Base-by-base conservation (phyloP, 2,888 invertebrate genomes). In the Caenorhabditis plicata region DNA sequence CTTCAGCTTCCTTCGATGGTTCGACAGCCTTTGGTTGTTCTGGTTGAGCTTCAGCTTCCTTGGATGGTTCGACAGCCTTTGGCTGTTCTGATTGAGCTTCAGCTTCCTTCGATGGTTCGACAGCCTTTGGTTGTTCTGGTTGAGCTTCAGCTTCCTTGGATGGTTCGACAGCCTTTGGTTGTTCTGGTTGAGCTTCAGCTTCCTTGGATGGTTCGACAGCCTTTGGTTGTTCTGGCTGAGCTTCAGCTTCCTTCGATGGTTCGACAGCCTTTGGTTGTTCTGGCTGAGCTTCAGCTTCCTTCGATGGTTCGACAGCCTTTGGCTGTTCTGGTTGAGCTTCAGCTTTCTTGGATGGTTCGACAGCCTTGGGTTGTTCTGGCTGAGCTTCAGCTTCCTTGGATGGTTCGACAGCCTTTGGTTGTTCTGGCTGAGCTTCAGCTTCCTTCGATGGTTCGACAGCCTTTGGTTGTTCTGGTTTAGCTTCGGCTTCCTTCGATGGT, bases 301-400 rank as follows among this genome's bases (percentile, higher is more conserved):
- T 27, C 35, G 41, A 32, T 15, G 51, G 39, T 17, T 33, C 29
- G n/a, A 19, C 41, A n/a, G 32, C 48, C 40, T 39, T 29, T 13
- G 8, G 11, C n/a, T 36, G 8, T 13, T 7, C 46, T 38, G 29
- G 38, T 27, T 36, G 46, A 22, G 32, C 5, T 33, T 13, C 38
- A 32, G 53, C 26, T 11, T 25, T 44, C 17, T 25, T 32, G n/a
- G 29, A 9, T 27, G 29, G 8, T 27, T 27, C 43, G n/a, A 41
- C 46, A 39, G 26, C 41, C 23, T 26, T 19, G 19, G 32, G 11
- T 35, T 58, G 27, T 25, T 33, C 43, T 42, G 50, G 52, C 27
- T 49, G 47, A 27, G 40, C 41, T 22, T 50, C 51, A 11, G 40
- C 29, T 33, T 19, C 22, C 19, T 32, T 15, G 19, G 25, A 17